Conservation (phyloP, 2,888 invertebrate genomes). For the Morpho achilles region DNA sequence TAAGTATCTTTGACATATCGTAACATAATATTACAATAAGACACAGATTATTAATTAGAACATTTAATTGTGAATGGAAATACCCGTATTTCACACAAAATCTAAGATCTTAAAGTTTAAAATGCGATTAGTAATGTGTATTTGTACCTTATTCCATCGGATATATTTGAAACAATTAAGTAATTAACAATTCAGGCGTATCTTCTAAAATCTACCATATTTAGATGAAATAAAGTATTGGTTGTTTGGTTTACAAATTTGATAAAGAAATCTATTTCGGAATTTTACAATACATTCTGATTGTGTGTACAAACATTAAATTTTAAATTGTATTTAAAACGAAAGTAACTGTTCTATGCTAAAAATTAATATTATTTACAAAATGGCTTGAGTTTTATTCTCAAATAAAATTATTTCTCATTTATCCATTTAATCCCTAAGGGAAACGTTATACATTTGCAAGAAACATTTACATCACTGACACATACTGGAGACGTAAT, state of each 20-base stretch:
- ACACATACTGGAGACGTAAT: too few species aligned
- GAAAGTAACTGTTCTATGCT: constrained; percentile 5
- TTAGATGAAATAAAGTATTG: too few species aligned
- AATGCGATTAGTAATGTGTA: neutral
- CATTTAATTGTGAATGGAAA: constrained; percentile 19
- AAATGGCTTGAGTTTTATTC: constrained; percentile 1
- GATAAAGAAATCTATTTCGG: too few species aligned
- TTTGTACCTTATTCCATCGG: constrained; percentile 10
- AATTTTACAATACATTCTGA: too few species aligned
- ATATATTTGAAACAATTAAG: neutral
- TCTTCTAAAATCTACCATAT: too few species aligned
- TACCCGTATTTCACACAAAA: constrained; percentile 24
- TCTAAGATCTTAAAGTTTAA: constrained; percentile 3
- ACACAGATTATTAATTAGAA: constrained; percentile 13
- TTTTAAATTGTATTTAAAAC: constrained; percentile 15
- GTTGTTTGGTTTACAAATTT: too few species aligned
- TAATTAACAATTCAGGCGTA: too few species aligned
- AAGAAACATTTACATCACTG: too few species aligned
- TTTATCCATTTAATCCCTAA: too few species aligned
- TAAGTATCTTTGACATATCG: constrained; percentile 18
- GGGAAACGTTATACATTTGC: too few species aligned
- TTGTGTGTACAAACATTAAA: neutral
- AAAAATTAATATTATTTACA: constrained; percentile 8
- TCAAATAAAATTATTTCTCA: too few species aligned
- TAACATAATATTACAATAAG: neutral